Base-by-base conservation (phyloP, 2,797 vertebrate genomes). In the Cynopterus sphinx region DNA sequence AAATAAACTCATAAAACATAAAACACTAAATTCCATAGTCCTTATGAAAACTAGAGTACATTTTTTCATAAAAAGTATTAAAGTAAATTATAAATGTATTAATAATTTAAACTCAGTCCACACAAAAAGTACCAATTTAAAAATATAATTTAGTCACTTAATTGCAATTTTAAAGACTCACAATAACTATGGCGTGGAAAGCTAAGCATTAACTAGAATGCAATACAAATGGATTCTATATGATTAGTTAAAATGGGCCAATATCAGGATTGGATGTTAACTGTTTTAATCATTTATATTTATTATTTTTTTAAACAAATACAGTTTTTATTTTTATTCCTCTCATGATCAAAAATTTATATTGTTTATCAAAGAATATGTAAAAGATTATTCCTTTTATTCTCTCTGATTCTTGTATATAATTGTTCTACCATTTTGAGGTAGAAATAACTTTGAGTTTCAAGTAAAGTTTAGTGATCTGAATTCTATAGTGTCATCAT, bases 141-240 rank as follows among this genome's bases (percentile, higher is more conserved):
- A 39, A 96, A 95, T 96, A 95, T 92, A 93, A 92, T 94, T 83
- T 93, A 90, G 75, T 90, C 21, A 90, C 26, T 95, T 96, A 96
- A 89, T 94, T 97, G 57, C 7, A 55, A 78, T 94, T 96, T 96
- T 92, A 77, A 85, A 39, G 36, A 75, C 49, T 95, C 51, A 61
- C 9, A 73, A 39, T 94, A 75, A 59, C 53, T 74, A 26, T 65
- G 17, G 65, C 67, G 39, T 86, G 90, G 49, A 36, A 95, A 85
- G 71, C 65, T 86, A 90, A 67, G 51, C 43, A 93, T 89, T 97
- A 90, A 83, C 33, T 86, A 63, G 7, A 95, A 87, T 65, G 96
- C 39, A 36, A 31, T 95, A 51, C 51, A 91, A 96, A 94, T 96
- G 41, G 16, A 57, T 91, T 96, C 90, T 83, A 59, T 46, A 89